Percentiles rank a stretch among this genome's conserved stretches.
phyloP scores from a whole-genome alignment of 2,888 invertebrate genomes.

The Stenodera caucasica region DNA sequence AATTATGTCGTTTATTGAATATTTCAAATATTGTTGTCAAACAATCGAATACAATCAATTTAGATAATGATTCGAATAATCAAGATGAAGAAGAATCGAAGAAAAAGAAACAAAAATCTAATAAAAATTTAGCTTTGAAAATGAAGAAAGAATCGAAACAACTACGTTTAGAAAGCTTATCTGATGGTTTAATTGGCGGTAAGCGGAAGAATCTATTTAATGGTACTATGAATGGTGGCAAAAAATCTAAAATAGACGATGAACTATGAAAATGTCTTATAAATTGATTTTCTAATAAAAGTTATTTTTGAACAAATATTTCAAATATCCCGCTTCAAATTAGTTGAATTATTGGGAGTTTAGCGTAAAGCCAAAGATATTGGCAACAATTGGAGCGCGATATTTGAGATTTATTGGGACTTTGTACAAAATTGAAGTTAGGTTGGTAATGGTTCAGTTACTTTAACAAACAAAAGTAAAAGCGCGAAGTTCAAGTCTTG shows the following conservation, averaged over 20 bases:
- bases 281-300: no score
- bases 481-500: no score
- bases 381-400: no score
- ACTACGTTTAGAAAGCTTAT: conserved; percentile 55
- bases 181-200: conserved; percentile 52
- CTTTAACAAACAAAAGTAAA: no score
- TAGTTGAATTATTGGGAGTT: no score
- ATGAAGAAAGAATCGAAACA: conserved; percentile 57
- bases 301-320: no score
- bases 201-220: conserved; percentile 11
- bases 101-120: conserved; percentile 47
- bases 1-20: conserved; percentile 53
- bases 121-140: conserved; percentile 53
- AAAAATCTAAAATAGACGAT: neutral
- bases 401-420: no score
- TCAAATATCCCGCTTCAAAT: no score
- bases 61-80: conserved; percentile 28
- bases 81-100: conserved; percentile 19
- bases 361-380: no score
- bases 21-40: conserved; percentile 49
- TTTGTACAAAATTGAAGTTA: no score
- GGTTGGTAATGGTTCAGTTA: no score
- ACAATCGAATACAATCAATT: conserved; percentile 40
- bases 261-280: neutral
- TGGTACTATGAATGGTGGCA: neutral